These are phyloP conservation scores for Drosophila neonasuta DNA, from an alignment of 2,888 invertebrate species.

Conservation along the genomic window DNA sequence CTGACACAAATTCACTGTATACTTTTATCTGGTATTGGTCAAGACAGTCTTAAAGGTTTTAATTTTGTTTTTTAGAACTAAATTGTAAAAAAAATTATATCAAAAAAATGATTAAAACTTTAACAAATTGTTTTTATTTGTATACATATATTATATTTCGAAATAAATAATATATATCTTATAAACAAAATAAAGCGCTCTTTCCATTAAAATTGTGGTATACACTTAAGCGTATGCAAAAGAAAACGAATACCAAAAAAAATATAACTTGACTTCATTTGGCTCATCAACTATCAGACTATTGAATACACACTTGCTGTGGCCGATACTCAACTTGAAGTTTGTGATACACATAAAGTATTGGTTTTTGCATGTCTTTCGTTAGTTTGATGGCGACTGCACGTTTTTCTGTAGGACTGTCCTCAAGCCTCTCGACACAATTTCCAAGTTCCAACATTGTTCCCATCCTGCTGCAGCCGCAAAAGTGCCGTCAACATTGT, in stretches of 20 bases:
- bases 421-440: constrained; percentile 45
- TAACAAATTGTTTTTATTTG: no score
- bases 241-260: background rate
- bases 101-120: no score
- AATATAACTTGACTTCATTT: background rate
- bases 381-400: constrained; percentile 1
- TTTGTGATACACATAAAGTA: background rate
- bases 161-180: no score
- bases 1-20: no score
- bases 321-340: background rate
- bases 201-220: no score
- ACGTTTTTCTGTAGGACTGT: constrained; percentile 10
- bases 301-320: background rate
- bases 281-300: background rate
- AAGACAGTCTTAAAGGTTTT: no score
- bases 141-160: no score
- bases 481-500: constrained; percentile 61
- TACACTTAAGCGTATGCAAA: no score
- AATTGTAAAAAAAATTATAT: no score
- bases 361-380: background rate
- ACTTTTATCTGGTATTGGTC: no score
- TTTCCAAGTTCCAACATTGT: constrained; percentile 26
- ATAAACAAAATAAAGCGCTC: no score
- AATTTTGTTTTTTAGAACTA: no score
- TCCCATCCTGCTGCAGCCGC: constrained; percentile 49